A percentile compares a stretch with the other conserved stretches of the same genome.
Conservation (phyloP, 2,113 vertebrate species). For the Pagrus major region DNA sequence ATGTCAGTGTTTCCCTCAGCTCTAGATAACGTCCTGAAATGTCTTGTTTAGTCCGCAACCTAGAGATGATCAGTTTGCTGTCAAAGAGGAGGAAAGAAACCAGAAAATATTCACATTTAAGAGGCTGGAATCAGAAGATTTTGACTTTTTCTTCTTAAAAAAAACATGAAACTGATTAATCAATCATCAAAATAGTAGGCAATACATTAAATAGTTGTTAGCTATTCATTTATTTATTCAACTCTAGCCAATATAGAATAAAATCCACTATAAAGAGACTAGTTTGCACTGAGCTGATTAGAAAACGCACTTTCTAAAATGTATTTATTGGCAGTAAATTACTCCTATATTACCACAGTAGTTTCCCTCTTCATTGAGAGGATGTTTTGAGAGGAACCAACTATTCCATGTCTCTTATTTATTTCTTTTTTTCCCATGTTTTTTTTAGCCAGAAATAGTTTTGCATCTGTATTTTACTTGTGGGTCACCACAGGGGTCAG, state of each 20-base stretch:
- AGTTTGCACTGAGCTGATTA: not conserved
- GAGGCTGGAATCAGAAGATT: no score
- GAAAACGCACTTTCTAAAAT: not conserved
- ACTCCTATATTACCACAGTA: not conserved
- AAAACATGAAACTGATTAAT: no score
- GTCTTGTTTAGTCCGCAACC: no score
- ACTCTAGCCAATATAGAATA: not conserved
- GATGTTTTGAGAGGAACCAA: not conserved
- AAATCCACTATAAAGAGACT: not conserved
- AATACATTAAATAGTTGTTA: no score
- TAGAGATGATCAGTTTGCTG: no score
- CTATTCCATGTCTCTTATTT: conserved; percentile 8
- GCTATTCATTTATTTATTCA: no score
- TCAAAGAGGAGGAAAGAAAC: no score
- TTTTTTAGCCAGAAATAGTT: conserved; percentile 12
- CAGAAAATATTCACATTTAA: no score
- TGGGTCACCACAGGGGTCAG: conserved; percentile 26
- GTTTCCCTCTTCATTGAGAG: not conserved
- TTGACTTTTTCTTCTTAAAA: no score
- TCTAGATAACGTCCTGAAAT: no score
- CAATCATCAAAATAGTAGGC: no score
- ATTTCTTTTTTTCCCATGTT: not conserved
- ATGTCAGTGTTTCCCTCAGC: no score
- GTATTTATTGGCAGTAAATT: not conserved
- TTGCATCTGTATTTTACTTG: conserved; percentile 27